Conservation (phyloP, 2,113 vertebrate genomes). For the Leucoraja erinaceus region DNA sequence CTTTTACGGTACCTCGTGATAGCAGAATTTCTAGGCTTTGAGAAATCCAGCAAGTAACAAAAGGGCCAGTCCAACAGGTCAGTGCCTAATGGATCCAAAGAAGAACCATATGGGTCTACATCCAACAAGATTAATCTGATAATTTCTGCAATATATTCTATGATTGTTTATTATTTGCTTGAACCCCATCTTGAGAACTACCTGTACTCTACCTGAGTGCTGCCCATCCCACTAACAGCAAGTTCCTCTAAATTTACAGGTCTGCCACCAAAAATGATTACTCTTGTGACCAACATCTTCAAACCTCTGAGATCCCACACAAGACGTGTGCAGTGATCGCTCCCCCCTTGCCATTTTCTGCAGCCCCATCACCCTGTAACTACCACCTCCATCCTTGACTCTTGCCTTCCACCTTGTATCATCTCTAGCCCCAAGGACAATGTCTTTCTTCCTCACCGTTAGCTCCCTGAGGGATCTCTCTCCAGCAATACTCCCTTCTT, state of each 20-base stretch:
- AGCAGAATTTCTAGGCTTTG: neutral
- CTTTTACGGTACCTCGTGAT: neutral
- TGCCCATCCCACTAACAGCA: neutral
- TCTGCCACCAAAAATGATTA: neutral
- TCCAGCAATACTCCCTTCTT: neutral
- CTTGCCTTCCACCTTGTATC: neutral
- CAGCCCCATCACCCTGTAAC: neutral
- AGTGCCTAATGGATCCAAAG: no score
- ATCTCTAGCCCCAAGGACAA: neutral
- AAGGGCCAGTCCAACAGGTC: no score
- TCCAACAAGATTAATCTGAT: neutral
- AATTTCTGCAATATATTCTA: neutral
- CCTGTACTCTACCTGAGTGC: neutral
- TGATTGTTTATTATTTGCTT: neutral
- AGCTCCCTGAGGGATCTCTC: neutral
- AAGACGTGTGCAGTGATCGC: neutral
- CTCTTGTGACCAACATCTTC: neutral
- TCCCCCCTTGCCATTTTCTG: neutral
- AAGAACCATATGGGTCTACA: neutral
- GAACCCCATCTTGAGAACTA: neutral
- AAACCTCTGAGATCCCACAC: neutral
- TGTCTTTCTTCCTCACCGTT: neutral
- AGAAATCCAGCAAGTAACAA: neutral
- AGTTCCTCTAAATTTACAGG: neutral
- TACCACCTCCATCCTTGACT: neutral